Conservation (phyloP, 2,113 vertebrate genomes). For the Chunga burmeisteri region DNA sequence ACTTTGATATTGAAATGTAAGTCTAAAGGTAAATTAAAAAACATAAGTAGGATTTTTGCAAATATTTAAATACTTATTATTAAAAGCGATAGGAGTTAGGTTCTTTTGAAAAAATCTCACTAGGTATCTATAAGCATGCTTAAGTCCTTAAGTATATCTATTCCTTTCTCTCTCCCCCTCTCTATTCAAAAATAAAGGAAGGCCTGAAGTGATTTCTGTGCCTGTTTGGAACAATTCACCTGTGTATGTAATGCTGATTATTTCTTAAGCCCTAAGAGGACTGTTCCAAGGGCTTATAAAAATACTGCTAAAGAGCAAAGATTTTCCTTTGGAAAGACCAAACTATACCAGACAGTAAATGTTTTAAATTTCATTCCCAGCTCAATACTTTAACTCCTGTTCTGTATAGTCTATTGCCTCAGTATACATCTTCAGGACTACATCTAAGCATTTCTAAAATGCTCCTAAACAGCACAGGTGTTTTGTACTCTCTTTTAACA, state of each 20-base stretch:
- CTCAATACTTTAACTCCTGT: background rate
- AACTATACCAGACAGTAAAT: background rate
- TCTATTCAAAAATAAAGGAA: background rate
- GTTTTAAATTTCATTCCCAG: background rate
- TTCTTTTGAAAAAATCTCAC: background rate
- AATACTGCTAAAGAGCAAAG: background rate
- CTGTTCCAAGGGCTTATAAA: background rate
- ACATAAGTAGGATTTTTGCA: background rate
- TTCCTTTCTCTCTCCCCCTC: background rate
- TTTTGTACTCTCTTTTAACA: background rate
- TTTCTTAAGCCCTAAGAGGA: background rate
- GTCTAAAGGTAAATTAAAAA: background rate
- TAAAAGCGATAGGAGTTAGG: background rate
- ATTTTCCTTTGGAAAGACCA: background rate
- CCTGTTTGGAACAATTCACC: background rate
- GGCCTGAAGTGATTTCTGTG: background rate
- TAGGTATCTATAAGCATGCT: background rate
- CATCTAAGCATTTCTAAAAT: background rate
- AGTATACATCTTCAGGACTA: background rate
- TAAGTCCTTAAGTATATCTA: background rate
- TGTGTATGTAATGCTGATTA: background rate
- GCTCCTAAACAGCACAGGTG: background rate
- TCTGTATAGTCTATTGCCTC: background rate
- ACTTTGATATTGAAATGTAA: background rate
- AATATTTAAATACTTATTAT: background rate